Conservation (phyloP, 1,140 invertebrate genomes). For the Apis cerana region DNA sequence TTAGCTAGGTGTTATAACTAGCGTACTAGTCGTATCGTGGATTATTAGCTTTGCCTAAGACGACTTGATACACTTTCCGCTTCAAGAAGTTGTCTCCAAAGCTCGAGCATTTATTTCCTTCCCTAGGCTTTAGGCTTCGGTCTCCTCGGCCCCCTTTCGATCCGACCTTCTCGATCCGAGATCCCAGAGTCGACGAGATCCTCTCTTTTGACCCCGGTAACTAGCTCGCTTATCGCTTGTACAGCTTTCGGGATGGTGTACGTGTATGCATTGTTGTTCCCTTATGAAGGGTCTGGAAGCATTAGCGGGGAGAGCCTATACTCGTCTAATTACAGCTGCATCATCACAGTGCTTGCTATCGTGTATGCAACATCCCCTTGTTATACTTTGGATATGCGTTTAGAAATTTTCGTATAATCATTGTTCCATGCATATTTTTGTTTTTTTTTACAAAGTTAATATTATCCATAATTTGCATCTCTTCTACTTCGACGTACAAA, state of each 20-base stretch:
- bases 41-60: constrained; percentile 69
- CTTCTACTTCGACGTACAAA: too few species aligned
- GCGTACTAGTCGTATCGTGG: not conserved
- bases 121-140: not conserved
- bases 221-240: constrained; percentile 37
- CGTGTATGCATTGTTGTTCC: constrained; percentile 44
- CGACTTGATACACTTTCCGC: constrained; percentile 71
- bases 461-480: too few species aligned
- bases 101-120: constrained; percentile 33
- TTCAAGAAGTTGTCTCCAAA: constrained; percentile 36
- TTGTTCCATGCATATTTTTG: not conserved
- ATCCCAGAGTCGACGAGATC: constrained; percentile 34
- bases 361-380: not conserved
- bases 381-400: too few species aligned
- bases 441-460: too few species aligned
- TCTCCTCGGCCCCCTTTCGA: not conserved
- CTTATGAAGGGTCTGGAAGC: constrained; percentile 37
- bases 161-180: not conserved
- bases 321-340: constrained; percentile 46
- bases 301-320: constrained; percentile 29
- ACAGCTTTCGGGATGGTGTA: not conserved
- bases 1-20: too few species aligned
- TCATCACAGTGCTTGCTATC: not conserved
- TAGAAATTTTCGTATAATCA: not conserved
- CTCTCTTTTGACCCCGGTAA: constrained; percentile 35